Base-by-base conservation (phyloP, 1,140 invertebrate species). In the Holotrichia oblita region DNA sequence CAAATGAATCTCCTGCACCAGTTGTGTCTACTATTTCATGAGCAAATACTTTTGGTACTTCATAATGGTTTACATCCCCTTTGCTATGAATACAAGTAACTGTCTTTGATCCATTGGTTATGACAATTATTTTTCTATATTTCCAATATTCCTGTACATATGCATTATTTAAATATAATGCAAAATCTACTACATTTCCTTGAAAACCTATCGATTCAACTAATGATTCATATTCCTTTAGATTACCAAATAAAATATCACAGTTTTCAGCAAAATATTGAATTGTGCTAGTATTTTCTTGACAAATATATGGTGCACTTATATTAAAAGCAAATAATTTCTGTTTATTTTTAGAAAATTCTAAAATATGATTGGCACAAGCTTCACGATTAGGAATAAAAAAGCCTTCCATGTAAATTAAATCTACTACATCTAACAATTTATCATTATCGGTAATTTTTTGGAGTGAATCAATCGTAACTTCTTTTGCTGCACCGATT, bases 171-270 rank as follows among this genome's bases (percentile, higher is more conserved):
- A 85, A 64, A 40, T 77, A 14, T 74, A 41, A 14, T 14, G 79
- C 78, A 27, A 84, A 73, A 9, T 80, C 40, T 77, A 82, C 44
- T 24, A 82, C 40, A n/a, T 59, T 75, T 22, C 22, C 41, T 24
- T 80, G 74, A 14, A 80, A 34, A n/a, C 72, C 79, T 48, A 83
- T 76, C 34, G 79, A 9, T n/a, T 82, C 78, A 0, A 87, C 87
- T 20, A 92, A 81, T 17, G 90, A 88, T 40, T 85, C 85, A 85
- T 90, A 92, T 88, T 95, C 94, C 48, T 89, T 89, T 55, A 90
- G 89, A 88, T 95, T 96, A 3, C 94, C 94, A 86, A 96, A 94
- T 8, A 96, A 87, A 75, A 94, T 89, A 83, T 93, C 91, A 10
- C 92, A 90, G 83, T 91, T 91, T 41, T 91, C 89, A 69, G 93